These are phyloP conservation scores for Hydrophis major DNA, from an alignment of 2,797 vertebrate species.

Conservation along the genomic window DNA sequence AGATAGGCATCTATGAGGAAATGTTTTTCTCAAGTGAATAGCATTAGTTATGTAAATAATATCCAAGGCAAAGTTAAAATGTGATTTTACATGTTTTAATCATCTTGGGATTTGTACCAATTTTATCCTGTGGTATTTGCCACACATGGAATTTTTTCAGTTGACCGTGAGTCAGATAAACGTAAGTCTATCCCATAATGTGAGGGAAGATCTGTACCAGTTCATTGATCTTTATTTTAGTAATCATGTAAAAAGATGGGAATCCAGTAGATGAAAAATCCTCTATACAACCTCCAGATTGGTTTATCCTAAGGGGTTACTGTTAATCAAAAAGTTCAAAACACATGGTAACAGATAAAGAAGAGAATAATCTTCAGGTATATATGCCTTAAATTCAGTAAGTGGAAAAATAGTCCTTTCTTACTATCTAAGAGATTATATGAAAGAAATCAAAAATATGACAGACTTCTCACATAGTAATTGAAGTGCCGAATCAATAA, in stretches of 20 bases:
- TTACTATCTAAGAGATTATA: not conserved
- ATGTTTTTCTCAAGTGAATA: conserved; percentile 6
- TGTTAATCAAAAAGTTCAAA: not conserved
- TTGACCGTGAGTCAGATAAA: not conserved
- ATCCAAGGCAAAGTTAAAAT: conserved; percentile 23
- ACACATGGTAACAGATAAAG: not conserved
- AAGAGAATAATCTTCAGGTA: not conserved
- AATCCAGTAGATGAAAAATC: not conserved
- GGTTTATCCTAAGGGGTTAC: not conserved
- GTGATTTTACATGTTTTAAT: conserved; percentile 6
- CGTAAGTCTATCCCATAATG: not conserved
- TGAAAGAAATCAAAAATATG: not conserved
- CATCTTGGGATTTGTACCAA: not conserved
- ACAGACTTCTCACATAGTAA: not conserved
- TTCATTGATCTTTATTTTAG: not conserved
- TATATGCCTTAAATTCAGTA: not conserved
- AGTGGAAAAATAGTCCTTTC: not conserved
- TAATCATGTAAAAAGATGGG: not conserved
- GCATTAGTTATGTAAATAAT: conserved; percentile 46
- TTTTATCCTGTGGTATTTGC: not conserved
- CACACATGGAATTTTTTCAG: not conserved
- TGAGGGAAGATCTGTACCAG: not conserved
- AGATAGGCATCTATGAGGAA: conserved; percentile 29
- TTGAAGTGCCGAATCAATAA: not conserved
- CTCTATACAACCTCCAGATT: not conserved